Evolutionary conservation across 1,140 invertebrate genomes (phyloP), one percentile per base, ranked within the genome.

Genomic region (Drosophila nigromelanica): DNA sequence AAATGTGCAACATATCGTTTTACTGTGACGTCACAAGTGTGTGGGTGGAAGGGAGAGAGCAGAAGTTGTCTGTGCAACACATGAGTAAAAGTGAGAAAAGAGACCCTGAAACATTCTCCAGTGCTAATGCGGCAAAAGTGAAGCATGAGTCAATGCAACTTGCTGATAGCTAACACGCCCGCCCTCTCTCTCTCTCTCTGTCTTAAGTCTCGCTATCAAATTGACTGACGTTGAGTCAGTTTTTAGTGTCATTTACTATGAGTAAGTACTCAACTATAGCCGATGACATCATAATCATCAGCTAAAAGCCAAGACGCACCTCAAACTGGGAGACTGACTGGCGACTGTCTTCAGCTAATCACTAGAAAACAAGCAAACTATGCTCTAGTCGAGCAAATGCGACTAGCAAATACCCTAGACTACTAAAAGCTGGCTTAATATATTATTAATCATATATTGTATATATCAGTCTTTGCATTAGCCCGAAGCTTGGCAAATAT

Each of bases 211-310:
- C 14, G 21, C 50, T 11, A 39, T 48, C 8, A 37, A 55, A 14
- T 55, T 47, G 51, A 21, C 11, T 52, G 47, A 62, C 14, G 52
- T 66, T 59, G 54, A 59, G 37, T 64, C 68, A 71, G 60, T 63
- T 58, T 58, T 43, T 45, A 71, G 45, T 43, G 48, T 56, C 61
- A 48, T 48, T 24, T 27, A 66, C 48, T 43, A 50, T 64, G 60
- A 71, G 61, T 71, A 71, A 58, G 39, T 45, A 45, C 8, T 3
- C 8, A 35, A 35, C 33, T 35, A 35, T 35, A 35, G 1, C 8
- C 6, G 6, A 40, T 71, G 61, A 72, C 69, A 72, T 73, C 64
- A 61, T 40, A 12, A 48, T 48, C 48, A 35, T 51, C 8, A 50
- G 11, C 27, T 61, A 43, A 62, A 60, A 60, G 51, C 50, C 30